Conservation (phyloP, 2,113 vertebrate species). For the Caretta caretta region DNA sequence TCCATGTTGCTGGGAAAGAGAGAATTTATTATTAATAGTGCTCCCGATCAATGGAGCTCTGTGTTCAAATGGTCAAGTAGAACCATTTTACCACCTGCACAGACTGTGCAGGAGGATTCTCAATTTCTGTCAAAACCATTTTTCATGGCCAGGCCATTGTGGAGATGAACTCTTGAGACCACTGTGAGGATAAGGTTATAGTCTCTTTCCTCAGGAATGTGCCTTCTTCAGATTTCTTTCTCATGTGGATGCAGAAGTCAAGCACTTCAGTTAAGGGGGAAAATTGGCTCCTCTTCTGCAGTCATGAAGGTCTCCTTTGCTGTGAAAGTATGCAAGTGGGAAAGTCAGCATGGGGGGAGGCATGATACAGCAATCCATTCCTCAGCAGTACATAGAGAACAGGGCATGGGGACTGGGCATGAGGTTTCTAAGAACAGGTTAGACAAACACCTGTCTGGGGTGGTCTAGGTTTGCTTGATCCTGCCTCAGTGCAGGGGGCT, state of each 20-base stretch:
- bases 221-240: background rate
- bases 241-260: background rate
- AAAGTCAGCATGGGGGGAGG: fast-evolving
- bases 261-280: background rate
- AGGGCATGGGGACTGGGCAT: background rate
- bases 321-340: background rate
- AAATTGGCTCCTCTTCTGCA: fast-evolving
- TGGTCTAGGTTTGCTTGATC: background rate
- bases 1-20: background rate
- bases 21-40: background rate
- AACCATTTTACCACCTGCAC: fast-evolving
- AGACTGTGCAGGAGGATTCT: background rate
- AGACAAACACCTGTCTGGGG: background rate
- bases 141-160: background rate
- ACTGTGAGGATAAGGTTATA: background rate
- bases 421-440: too few species aligned
- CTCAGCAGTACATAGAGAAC: fast-evolving
- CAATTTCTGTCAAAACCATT: background rate
- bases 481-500: background rate
- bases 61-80: background rate
- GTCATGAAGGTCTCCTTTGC: fast-evolving
- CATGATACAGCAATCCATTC: background rate
- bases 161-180: background rate
- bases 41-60: background rate
- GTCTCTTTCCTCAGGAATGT: background rate